A percentile compares a stretch with the other conserved stretches of the same genome.
phyloP scores from a whole-genome alignment of 2,797 vertebrate species.

The Pseudomugil tenellus region DNA sequence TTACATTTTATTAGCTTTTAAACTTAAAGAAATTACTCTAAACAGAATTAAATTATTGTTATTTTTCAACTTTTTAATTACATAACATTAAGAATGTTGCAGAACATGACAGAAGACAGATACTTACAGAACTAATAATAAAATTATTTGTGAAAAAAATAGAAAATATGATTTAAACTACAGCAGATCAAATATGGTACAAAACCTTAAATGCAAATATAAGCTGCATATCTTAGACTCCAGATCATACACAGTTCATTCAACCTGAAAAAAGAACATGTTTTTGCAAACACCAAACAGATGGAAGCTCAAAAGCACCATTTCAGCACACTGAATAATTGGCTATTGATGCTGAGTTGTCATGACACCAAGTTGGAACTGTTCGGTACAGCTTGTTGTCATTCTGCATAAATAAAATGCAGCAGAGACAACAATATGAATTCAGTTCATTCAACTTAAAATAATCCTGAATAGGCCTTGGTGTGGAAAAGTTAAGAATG shows the following conservation, averaged over 20 bases:
- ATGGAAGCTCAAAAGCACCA: conserved; percentile 45
- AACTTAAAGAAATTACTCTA: conserved; percentile 68
- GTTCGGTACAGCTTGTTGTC: conserved; percentile 50
- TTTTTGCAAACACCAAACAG: conserved; percentile 51
- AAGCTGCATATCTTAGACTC: conserved; percentile 35
- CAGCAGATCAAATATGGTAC: conserved; percentile 29
- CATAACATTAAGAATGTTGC: no score
- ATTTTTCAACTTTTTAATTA: not conserved
- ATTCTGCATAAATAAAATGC: conserved; percentile 58
- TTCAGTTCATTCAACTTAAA: conserved; percentile 58
- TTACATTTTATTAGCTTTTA: conserved; percentile 58
- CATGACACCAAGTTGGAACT: conserved; percentile 47
- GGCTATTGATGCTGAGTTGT: conserved; percentile 54
- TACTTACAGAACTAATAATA: conserved; percentile 30
- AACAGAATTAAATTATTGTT: not conserved
- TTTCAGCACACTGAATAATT: conserved; percentile 56
- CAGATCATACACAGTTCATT: conserved; percentile 44
- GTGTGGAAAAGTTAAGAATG: conserved; percentile 55
- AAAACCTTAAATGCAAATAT: conserved; percentile 45
- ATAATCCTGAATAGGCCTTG: conserved; percentile 61
- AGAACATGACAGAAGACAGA: conserved; percentile 1
- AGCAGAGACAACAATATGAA: conserved; percentile 56
- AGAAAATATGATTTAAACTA: conserved; percentile 12
- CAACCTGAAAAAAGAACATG: conserved; percentile 50
- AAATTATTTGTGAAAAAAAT: not conserved